phyloP scores from a whole-genome alignment of 2,113 vertebrate genomes.

The Aphelocoma coerulescens region DNA sequence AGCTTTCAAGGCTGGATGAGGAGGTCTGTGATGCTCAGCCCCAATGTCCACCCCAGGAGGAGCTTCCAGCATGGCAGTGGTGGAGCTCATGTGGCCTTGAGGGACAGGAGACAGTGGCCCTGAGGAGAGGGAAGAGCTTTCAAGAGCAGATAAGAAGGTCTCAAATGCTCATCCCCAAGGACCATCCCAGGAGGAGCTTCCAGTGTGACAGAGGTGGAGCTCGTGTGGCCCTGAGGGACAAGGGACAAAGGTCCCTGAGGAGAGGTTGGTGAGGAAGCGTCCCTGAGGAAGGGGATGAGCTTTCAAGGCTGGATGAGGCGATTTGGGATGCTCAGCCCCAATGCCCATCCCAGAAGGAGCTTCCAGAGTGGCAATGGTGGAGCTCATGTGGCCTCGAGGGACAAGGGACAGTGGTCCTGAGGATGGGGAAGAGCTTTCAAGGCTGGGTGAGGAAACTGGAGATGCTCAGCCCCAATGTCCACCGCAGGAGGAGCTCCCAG shows the following conservation, averaged over 20 bases:
- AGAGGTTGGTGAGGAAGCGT: not conserved
- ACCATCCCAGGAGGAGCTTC: too few relatives aligned
- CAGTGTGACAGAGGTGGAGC: too few relatives aligned
- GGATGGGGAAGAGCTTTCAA: not conserved
- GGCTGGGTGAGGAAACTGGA: not conserved
- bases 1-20: not conserved
- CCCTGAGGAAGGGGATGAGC: not conserved
- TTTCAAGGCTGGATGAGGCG: not conserved
- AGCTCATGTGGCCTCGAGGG: not conserved
- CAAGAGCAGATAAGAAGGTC: too few relatives aligned
- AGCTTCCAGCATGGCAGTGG: rapidly evolving
- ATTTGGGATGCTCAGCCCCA: not conserved
- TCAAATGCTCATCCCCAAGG: not conserved
- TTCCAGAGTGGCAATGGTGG: rapidly evolving
- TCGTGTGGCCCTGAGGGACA: not conserved
- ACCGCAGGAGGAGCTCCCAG: not conserved
- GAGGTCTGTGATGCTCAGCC: not conserved
- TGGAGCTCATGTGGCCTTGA: not conserved
- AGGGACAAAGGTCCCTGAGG: not conserved
- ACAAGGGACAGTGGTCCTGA: not conserved
- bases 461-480: not conserved
- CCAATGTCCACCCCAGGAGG: not conserved
- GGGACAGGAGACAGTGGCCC: not conserved
- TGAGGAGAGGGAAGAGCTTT: not conserved
- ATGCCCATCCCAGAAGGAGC: not conserved